Conservation (phyloP, 37 sponge, comb jelly and placozoan genomes). For the Oopsacas minuta region DNA sequence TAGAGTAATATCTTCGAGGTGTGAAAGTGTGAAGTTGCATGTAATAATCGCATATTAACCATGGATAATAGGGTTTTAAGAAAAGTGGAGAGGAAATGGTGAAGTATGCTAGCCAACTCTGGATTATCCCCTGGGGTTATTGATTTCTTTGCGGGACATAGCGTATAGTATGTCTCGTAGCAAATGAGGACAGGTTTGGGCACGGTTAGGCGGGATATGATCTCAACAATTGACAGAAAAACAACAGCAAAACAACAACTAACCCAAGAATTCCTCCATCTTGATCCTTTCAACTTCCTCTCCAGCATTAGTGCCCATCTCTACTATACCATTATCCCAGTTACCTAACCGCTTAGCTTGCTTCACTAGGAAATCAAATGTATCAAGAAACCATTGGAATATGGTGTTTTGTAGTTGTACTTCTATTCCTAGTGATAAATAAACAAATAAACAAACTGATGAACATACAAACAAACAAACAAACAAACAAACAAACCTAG, state of each 20-base stretch:
- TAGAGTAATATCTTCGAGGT: too few relatives aligned
- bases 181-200: too few relatives aligned
- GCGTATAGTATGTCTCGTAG: too few relatives aligned
- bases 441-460: neutral
- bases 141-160: too few relatives aligned
- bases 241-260: neutral
- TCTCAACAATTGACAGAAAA: neutral
- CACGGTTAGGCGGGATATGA: neutral
- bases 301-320: conserved; percentile 15
- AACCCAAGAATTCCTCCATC: neutral
- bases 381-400: conserved; percentile 74
- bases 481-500: conserved; percentile 26
- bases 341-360: conserved; percentile 51
- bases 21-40: too few relatives aligned
- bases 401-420: conserved; percentile 76
- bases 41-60: too few relatives aligned
- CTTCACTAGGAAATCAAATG: conserved; percentile 37
- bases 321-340: conserved; percentile 72
- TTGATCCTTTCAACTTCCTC: neutral
- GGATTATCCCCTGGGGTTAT: too few relatives aligned
- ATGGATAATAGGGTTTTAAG: too few relatives aligned
- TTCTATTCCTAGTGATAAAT: conserved; percentile 46
- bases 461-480: conserved; percentile 18
- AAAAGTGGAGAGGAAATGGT: too few relatives aligned
- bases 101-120: too few relatives aligned